Evolutionary conservation across 2,797 vertebrate species (phyloP).

Genomic region (Limosa lapponica): DNA sequence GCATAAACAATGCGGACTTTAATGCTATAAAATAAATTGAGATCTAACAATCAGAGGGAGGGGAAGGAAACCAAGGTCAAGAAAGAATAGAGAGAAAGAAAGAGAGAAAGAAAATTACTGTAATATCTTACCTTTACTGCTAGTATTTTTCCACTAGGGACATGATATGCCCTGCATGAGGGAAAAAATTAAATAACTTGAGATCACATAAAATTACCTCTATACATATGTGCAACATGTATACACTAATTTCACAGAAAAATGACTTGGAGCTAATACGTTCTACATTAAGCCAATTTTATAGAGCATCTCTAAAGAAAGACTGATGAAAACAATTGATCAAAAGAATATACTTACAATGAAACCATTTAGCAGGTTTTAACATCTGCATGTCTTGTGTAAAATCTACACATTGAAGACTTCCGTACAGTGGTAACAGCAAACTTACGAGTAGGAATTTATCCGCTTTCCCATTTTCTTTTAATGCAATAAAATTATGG

Average conservation of each 20-base stretch:
- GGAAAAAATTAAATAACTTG: slow-evolving; percentile 19
- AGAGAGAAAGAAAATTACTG: background rate
- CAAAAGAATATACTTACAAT: background rate
- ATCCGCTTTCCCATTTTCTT: background rate
- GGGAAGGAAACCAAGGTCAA: background rate
- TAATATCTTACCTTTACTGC: slow-evolving; percentile 92
- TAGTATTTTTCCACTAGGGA: slow-evolving; percentile 91
- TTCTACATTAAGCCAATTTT: background rate
- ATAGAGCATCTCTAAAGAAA: background rate
- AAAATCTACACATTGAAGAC: accelerated
- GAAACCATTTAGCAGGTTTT: background rate
- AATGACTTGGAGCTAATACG: background rate
- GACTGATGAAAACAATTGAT: background rate
- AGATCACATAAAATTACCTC: background rate
- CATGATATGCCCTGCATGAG: slow-evolving; percentile 88
- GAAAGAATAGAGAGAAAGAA: background rate
- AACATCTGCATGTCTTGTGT: background rate
- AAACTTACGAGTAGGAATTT: accelerated
- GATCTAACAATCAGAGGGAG: background rate
- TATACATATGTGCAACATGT: background rate
- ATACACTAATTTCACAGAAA: background rate
- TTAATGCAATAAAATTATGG: background rate
- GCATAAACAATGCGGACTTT: background rate
- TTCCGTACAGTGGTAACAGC: accelerated
- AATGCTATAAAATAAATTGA: background rate